Base-by-base conservation (phyloP, 2,888 invertebrate species). In the Nemapogon koenigi region DNA sequence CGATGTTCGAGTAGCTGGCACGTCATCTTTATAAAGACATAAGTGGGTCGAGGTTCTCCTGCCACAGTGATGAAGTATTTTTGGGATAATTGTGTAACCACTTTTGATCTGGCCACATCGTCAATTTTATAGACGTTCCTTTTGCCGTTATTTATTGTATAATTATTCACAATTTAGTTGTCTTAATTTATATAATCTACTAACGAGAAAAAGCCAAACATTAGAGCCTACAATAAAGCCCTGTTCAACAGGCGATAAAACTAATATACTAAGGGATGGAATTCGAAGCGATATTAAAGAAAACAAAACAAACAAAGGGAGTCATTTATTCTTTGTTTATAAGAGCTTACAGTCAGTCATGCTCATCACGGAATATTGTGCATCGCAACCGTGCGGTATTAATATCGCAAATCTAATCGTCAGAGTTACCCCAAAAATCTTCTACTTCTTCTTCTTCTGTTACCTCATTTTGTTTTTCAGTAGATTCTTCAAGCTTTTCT, bases 371-470 rank as follows among this genome's bases (percentile, higher is more conserved):
- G 68, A 48, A 48, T 41, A 46, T 49, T 17, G 28, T 26, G 40
- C 55, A 53, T 50, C 56, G 62, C 60, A 48, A 45, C 53, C 66
- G 70, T 66, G 64, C 67, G 53, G 44, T 59, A 52, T 55, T 52
- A 56, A 32, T 31, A 48, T 49, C 46, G 59, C 59, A 52, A 50
- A 48, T 51, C 66, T 75, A 76, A 51, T 79, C 73, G 49, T 54
- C 68, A 48, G 62, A 54, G 51, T 62, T 71, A 64, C 60, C 70
- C 79, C 79, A 78, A 58, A 79, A 79, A 56, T 66, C 55, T 52
- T 72, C 64, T 46, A 56, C 41, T 8, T 57, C 62, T 19, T 66
- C 69, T 37, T 71, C 72, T 38, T 64, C 69, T 15, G 22, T 33
- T 32, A 36, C 32, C 43, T 53, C 62, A 40, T 57, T 75, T 71